A percentile compares a stretch with the other conserved stretches of the same genome.
phyloP scores from a whole-genome alignment of 92 coral and sea anemone genomes.

The Nematostella vectensis region DNA sequence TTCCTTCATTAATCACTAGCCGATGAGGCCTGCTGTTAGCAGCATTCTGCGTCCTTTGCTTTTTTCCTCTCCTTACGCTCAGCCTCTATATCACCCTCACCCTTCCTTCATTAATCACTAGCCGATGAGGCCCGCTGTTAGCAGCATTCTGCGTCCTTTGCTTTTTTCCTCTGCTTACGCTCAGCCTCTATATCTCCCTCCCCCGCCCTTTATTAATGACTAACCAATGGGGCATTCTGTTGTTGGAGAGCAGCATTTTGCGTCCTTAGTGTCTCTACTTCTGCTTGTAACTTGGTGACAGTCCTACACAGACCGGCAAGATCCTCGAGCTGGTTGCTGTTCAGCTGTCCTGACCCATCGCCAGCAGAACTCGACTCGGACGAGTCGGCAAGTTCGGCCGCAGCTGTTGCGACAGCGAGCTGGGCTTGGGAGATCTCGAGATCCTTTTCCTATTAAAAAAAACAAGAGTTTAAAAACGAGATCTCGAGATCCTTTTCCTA shows the following conservation, averaged over 20 bases:
- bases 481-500: slow-evolving; percentile 77
- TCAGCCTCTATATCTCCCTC: no score
- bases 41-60: no score
- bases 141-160: no score
- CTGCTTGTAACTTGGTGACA: slow-evolving; percentile 65
- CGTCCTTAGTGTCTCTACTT: slow-evolving; percentile 45
- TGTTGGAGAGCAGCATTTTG: slow-evolving; percentile 60
- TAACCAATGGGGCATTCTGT: slow-evolving; percentile 59
- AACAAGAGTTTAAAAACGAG: slow-evolving; percentile 5
- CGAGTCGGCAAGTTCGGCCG: slow-evolving; percentile 79
- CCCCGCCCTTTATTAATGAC: no score
- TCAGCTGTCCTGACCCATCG: slow-evolving; percentile 33
- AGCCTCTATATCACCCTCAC: no score
- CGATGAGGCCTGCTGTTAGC: no score
- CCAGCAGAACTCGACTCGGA: slow-evolving; percentile 27
- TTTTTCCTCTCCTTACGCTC: no score
- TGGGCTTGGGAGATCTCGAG: slow-evolving; percentile 85
- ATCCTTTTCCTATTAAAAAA: slow-evolving; percentile 49
- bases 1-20: no score
- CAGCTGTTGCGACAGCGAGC: slow-evolving; percentile 92
- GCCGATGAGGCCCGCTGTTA: no score
- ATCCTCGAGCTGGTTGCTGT: slow-evolving; percentile 71
- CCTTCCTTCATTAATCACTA: no score
- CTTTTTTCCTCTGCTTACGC: no score
- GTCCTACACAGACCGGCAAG: slow-evolving; percentile 57